A percentile compares a stretch with the other conserved stretches of the same genome.
Conservation (phyloP, 2,888 invertebrate genomes). For the Heliconius hortense region DNA sequence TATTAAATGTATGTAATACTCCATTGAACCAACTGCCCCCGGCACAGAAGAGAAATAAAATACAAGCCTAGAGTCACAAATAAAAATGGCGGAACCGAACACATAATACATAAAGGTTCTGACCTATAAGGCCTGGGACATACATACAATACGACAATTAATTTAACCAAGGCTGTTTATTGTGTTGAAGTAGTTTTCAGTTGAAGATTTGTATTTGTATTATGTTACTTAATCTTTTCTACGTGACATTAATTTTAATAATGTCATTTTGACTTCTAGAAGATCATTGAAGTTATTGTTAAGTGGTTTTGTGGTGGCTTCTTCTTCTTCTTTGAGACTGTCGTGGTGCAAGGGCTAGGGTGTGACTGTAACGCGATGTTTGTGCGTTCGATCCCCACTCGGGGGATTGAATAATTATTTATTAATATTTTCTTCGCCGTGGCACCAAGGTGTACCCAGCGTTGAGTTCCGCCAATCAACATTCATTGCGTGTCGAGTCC, state of each 20-base stretch:
- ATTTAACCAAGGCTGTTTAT: slow-evolving; percentile 66
- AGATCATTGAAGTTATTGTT: not conserved
- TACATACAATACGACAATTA: slow-evolving; percentile 71
- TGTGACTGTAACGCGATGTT: too few species aligned
- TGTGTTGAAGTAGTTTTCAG: slow-evolving; percentile 53
- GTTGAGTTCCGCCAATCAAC: too few species aligned
- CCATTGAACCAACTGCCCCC: too few species aligned
- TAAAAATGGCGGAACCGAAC: slow-evolving; percentile 58
- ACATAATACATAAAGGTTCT: slow-evolving; percentile 48
- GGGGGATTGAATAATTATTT: too few species aligned
- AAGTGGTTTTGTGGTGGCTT: too few species aligned
- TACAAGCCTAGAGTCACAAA: slow-evolving; percentile 23
- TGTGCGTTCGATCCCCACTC: too few species aligned
- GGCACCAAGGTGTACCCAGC: too few species aligned
- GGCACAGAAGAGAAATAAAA: not conserved
- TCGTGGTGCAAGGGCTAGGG: too few species aligned
- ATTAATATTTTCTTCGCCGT: too few species aligned
- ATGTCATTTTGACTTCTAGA: not conserved
- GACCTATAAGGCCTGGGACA: slow-evolving; percentile 66
- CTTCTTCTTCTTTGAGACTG: too few species aligned
- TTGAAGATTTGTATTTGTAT: slow-evolving; percentile 36
- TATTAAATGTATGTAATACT: too few species aligned
- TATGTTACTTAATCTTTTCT: slow-evolving; percentile 22
- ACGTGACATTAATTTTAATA: slow-evolving; percentile 15
- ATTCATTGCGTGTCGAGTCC: too few species aligned